A percentile compares a stretch with the other conserved stretches of the same genome.
phyloP scores from a whole-genome alignment of 2,797 vertebrate genomes.

The Syngnathus rostellatus region DNA sequence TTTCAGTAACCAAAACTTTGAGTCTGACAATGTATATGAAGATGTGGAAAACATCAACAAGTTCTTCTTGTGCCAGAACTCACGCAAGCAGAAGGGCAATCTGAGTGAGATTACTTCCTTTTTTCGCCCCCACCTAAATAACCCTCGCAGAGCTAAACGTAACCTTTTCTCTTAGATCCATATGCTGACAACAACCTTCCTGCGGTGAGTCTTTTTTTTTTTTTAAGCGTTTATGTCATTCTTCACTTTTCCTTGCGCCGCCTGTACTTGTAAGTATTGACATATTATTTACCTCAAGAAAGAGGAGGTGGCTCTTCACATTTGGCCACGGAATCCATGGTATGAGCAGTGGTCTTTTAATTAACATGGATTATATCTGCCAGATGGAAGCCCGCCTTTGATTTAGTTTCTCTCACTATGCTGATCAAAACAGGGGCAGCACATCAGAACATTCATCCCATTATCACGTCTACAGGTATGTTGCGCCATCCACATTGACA shows the following conservation, averaged over 20 bases:
- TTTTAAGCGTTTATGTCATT: background rate
- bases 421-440: slow-evolving; percentile 25
- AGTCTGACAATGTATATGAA: slow-evolving; percentile 65
- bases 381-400: slow-evolving; percentile 10
- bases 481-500: background rate
- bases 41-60: slow-evolving; percentile 61
- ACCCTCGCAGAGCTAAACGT: background rate
- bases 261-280: slow-evolving; percentile 24
- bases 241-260: background rate
- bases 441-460: slow-evolving; percentile 17
- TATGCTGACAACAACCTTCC: slow-evolving; percentile 48
- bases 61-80: slow-evolving; percentile 39
- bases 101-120: slow-evolving; percentile 52
- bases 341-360: slow-evolving; percentile 32
- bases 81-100: slow-evolving; percentile 45
- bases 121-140: background rate
- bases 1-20: slow-evolving; percentile 39
- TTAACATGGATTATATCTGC: slow-evolving; percentile 11
- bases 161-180: slow-evolving; percentile 56
- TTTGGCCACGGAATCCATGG: slow-evolving; percentile 55
- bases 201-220: slow-evolving; percentile 47
- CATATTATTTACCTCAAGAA: slow-evolving; percentile 42
- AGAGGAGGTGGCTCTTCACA: slow-evolving; percentile 43
- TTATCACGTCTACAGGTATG: slow-evolving; percentile 33
- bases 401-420: slow-evolving; percentile 8